phyloP scores from a whole-genome alignment of 2,113 vertebrate species.

The Naja naja region DNA sequence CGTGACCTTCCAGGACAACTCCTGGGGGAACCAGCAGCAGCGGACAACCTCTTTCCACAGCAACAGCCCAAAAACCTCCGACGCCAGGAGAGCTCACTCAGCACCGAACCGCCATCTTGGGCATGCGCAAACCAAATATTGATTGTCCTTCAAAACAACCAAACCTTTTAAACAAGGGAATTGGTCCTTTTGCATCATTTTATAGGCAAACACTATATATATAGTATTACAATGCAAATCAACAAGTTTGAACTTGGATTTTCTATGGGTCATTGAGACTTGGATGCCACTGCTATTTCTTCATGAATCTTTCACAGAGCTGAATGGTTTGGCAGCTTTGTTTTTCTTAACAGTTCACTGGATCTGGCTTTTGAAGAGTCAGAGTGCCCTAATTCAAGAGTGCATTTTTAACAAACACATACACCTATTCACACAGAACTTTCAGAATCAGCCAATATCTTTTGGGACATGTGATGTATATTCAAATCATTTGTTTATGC shows the following conservation, averaged over 20 bases:
- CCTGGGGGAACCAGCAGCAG: no score
- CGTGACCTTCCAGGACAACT: no score
- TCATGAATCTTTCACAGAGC: background rate
- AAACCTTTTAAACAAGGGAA: background rate
- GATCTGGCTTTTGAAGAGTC: background rate
- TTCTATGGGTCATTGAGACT: background rate
- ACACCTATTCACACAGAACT: background rate
- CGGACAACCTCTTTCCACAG: no score
- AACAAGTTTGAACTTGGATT: background rate
- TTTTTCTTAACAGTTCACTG: background rate
- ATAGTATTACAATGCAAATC: background rate
- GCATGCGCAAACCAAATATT: no score
- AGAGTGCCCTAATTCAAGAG: background rate
- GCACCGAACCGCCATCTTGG: no score
- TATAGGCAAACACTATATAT: background rate
- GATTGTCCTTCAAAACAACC: background rate
- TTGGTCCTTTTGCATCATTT: background rate
- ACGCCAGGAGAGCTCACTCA: no score
- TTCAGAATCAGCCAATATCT: background rate
- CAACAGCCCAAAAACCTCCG: no score
- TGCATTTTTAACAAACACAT: background rate
- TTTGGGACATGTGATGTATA: background rate
- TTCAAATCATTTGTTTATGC: no score
- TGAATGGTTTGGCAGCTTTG: background rate
- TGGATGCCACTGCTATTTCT: background rate